Evolutionary conservation across 2,797 vertebrate genomes (phyloP), one percentile per base, ranked within the genome.

Genomic region (Coregonus ussuriensis): DNA sequence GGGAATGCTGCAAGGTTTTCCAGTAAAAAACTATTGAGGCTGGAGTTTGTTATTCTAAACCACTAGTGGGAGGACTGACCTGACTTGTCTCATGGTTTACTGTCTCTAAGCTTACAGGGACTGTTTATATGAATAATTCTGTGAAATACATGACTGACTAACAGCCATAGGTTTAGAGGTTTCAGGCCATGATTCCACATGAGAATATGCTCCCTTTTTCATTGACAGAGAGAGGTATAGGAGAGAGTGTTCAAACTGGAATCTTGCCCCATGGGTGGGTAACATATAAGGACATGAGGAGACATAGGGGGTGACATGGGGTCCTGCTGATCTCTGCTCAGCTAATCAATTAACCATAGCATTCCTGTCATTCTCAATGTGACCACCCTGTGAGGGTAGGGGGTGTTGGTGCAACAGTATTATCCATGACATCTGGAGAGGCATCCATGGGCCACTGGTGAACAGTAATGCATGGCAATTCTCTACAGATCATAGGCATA

Each of bases 291-390:
- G 18, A 65, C 74, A 25, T 25, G 69, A 67, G 76, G 54, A 76
- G 1, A 35, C 18, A 33, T 62, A 33, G 76, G 62, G 25, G 69
- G 72, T 82, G 79, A 80, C 51, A 76, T 72, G 5, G 68, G 56
- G 69, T 62, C 70, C 21, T 18, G 74, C 72, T 63, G 81, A 82
- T 67, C 68, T 77, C 67, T 21, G 62, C 72, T 86, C 18, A 25
- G 76, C 80, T 77, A 85, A 81, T 87, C 82, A 84, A 83, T 84
- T 83, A 83, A 73, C 77, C 13, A 33, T 56, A 29, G 76, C 75
- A 88, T 89, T 89, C 80, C 63, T 80, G 33, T 29, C 70, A 85
- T 87, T 84, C 80, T 65, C 16, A 31, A 15, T 31, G 9, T 14
- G 51, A 59, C 73, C 15, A 74, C 66, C 33, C 65, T 66, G 74